Percentiles rank a stretch among this genome's conserved stretches.
These are phyloP conservation scores for Caloenas nicobarica DNA, from an alignment of 2,113 vertebrate species.

Conservation along the genomic window DNA sequence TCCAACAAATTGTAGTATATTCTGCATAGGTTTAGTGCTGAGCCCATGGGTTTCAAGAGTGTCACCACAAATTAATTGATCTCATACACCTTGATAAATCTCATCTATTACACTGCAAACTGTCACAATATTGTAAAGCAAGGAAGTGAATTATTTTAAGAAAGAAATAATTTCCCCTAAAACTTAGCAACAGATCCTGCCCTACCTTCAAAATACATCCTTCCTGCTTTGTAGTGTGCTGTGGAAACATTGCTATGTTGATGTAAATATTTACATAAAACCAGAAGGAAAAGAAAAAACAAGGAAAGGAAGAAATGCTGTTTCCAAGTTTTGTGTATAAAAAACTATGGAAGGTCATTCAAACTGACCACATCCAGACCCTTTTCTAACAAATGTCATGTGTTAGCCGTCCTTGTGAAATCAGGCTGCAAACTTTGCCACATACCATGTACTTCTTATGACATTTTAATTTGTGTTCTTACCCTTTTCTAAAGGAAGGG, in stretches of 20 bases:
- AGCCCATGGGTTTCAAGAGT: neutral
- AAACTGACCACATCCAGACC: neutral
- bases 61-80: neutral
- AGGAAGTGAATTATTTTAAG: neutral
- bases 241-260: neutral
- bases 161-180: neutral
- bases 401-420: neutral
- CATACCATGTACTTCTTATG: neutral
- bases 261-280: neutral
- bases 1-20: neutral
- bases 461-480: neutral
- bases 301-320: neutral
- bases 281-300: neutral
- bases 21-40: neutral
- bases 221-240: neutral
- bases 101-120: neutral
- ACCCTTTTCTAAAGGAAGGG: neutral
- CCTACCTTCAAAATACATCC: neutral
- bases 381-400: neutral
- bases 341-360: neutral
- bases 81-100: neutral
- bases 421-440: neutral
- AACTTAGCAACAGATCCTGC: neutral
- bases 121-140: neutral
- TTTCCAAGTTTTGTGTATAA: neutral